Percentiles rank a stretch among this genome's conserved stretches.
Evolutionary conservation across 2,797 vertebrate genomes (phyloP).

Genomic region (Ceyx erithaca): DNA sequence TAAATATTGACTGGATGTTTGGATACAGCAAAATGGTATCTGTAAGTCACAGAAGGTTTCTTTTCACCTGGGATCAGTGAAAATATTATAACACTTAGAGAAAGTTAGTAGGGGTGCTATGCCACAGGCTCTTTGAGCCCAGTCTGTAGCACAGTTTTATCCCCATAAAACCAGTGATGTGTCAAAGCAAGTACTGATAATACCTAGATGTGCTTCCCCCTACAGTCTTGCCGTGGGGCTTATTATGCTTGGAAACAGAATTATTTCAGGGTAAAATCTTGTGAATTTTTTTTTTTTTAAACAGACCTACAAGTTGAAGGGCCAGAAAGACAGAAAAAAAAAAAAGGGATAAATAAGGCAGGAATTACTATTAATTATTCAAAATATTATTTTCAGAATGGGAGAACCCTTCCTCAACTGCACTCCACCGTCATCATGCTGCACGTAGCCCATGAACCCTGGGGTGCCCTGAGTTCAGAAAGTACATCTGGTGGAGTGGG

Average conservation of each 20-base stretch:
- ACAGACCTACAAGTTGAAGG: not conserved
- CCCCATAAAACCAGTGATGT: not conserved
- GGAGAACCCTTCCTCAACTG: not conserved
- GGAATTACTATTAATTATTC: not conserved
- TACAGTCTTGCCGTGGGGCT: not conserved
- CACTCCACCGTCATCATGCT: not conserved
- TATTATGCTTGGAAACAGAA: not conserved
- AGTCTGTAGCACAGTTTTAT: not conserved
- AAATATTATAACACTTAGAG: not conserved
- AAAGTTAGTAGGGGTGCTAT: not conserved
- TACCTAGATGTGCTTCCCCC: not conserved
- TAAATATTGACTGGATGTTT: not conserved
- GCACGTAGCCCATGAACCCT: rapidly evolving
- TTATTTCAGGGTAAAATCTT: too few species aligned
- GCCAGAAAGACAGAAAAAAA: not conserved
- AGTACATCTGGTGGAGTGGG: not conserved
- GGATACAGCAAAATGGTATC: not conserved
- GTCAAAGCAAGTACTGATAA: not conserved
- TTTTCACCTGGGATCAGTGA: not conserved
- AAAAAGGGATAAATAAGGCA: not conserved
- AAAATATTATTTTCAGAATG: not conserved
- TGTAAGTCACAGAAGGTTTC: not conserved
- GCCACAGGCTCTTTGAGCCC: rapidly evolving
- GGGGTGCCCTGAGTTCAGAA: not conserved
- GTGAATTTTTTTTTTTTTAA: not conserved